Percentiles rank a stretch among this genome's conserved stretches.
Conservation (phyloP, 2,888 invertebrate species). For the Morpho deidamia region DNA sequence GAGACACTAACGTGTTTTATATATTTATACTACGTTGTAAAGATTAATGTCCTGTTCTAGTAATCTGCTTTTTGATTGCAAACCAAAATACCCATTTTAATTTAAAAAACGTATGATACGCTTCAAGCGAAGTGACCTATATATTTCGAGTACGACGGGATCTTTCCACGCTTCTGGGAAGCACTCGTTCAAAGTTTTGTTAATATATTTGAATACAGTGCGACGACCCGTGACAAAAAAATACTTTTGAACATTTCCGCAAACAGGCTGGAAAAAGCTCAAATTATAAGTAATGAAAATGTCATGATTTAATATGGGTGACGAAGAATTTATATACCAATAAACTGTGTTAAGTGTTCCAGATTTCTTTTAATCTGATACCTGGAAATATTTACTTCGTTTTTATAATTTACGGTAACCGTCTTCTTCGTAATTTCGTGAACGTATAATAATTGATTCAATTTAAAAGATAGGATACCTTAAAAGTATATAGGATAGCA, state of each 20-base stretch:
- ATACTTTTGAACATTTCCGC: constrained; percentile 4
- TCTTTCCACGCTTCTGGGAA: constrained; percentile 64
- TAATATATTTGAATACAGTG: constrained; percentile 52
- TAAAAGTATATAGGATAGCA: too few relatives aligned
- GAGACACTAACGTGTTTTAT: too few relatives aligned
- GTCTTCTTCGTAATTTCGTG: too few relatives aligned
- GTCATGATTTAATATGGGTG: constrained; percentile 1
- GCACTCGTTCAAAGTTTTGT: constrained; percentile 50
- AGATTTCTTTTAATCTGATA: neutral
- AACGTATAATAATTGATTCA: too few relatives aligned
- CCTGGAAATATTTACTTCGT: neutral
- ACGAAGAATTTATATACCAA: neutral
- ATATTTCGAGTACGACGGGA: constrained; percentile 35
- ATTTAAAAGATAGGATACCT: too few relatives aligned
- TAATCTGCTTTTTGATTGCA: constrained; percentile 28
- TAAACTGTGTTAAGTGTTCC: neutral
- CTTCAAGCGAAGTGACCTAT: constrained; percentile 53
- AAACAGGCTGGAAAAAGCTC: constrained; percentile 1
- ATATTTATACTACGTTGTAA: neutral
- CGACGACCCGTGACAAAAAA: constrained; percentile 24
- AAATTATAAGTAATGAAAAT: constrained; percentile 3
- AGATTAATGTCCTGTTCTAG: constrained; percentile 19
- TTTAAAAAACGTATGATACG: constrained; percentile 15
- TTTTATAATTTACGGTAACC: neutral
- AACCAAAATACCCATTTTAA: constrained; percentile 31